Conservation (phyloP, 2,888 invertebrate genomes). For the Helobdella robusta region DNA sequence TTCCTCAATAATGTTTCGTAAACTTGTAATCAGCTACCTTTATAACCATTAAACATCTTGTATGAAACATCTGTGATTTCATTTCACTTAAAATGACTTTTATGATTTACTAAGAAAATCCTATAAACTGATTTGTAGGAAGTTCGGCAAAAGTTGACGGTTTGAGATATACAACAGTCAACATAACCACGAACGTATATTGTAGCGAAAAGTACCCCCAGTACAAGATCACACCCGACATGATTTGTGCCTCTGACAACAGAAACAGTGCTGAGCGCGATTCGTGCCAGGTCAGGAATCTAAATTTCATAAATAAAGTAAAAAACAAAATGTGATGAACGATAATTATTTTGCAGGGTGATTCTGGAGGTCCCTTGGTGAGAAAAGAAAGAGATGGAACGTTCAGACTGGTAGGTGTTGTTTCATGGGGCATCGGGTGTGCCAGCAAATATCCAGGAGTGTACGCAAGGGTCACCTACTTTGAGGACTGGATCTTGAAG, state of each 20-base stretch:
- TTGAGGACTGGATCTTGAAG: slow-evolving; percentile 28
- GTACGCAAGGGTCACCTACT: slow-evolving; percentile 26
- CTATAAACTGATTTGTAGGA: too few species aligned
- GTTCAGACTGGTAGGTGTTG: slow-evolving; percentile 28
- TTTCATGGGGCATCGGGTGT: slow-evolving; percentile 31
- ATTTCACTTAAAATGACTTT: too few species aligned
- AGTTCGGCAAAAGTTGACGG: neutral
- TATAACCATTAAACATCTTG: too few species aligned
- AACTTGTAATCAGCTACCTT: too few species aligned
- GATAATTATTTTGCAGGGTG: slow-evolving; percentile 32
- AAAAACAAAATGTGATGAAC: too few species aligned
- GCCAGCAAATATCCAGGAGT: slow-evolving; percentile 30
- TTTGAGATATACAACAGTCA: slow-evolving; percentile 17
- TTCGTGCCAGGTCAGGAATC: slow-evolving; percentile 26
- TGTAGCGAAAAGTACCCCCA: slow-evolving; percentile 7
- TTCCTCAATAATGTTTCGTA: too few species aligned
- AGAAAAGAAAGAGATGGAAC: slow-evolving; percentile 17
- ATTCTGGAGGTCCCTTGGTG: slow-evolving; percentile 31
- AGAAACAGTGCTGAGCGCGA: slow-evolving; percentile 7
- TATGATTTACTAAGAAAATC: too few species aligned
- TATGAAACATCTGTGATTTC: too few species aligned
- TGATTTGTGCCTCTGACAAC: slow-evolving; percentile 27
- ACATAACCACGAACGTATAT: slow-evolving; percentile 17
- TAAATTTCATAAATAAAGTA: neutral
- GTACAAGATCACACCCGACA: slow-evolving; percentile 20